Base-by-base conservation (phyloP, 2,797 vertebrate species). In the Eulemur coronatus region DNA sequence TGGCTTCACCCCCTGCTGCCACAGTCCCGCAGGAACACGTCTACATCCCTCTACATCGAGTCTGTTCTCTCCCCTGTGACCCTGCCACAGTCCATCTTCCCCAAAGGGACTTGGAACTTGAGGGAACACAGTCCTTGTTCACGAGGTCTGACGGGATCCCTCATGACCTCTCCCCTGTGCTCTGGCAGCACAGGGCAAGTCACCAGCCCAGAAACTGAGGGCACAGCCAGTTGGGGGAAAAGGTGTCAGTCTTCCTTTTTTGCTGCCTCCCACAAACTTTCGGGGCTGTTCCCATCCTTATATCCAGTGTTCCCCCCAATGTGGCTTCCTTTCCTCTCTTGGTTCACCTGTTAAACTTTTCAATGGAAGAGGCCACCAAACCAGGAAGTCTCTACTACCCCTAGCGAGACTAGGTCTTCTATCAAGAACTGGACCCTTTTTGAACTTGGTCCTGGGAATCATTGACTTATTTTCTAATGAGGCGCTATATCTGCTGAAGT, bases 1-100 rank as follows among this genome's bases (percentile, higher is more conserved):
- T 48, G 22, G 46, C 57, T 41, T 82, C 5, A 20, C 4, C 10
- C 22, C 15, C 43, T 41, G 28, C 41, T 7, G 35, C 35, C 41
- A 5, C 5, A 5, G 50, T 18, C 38, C 14, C n/a, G 15, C 20
- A 20, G 15, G 35, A 17, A 50, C 5, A 9, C 1, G 4, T 28
- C 73, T 43, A n/a, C 41, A 59, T 15, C 5, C 13, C 2, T 1
- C 28, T 9, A 67, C 61, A 1, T 0, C 3, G 2, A 1, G 52
- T 20, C 35, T 88, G 41, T 63, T 50, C 46, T 69, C 24, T 76
- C 18, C 43, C 35, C 35, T 15, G 8, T 1, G 13, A 43, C 18
- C 13, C 18, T 30, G 6, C 20, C 3, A 5, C 0, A 11, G 14
- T 28, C 17, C 30, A 2, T 15, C 43, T 81, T 69, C 35, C 46